Conservation (phyloP, 2,113 vertebrate genomes). For the Notothenia rossii region DNA sequence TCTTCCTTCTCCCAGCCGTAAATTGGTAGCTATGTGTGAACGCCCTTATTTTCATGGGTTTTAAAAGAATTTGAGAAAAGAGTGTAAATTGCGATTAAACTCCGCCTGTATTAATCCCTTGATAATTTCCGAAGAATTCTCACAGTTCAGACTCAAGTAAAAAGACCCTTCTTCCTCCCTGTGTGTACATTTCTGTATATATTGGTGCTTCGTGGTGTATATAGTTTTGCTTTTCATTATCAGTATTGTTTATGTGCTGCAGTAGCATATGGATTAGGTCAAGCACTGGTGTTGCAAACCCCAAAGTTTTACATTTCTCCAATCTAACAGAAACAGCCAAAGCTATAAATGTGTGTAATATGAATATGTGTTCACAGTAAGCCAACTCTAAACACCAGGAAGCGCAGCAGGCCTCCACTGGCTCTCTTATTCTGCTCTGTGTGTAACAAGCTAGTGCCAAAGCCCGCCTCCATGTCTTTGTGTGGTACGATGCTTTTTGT, state of each 20-base stretch:
- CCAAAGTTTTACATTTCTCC: slow-evolving; percentile 40
- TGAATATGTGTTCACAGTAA: not conserved
- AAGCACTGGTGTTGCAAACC: slow-evolving; percentile 62
- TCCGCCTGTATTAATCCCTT: not conserved
- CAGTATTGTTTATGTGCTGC: slow-evolving; percentile 58
- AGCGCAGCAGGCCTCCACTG: not conserved
- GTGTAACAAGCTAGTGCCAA: slow-evolving; percentile 50
- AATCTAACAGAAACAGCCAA: slow-evolving; percentile 50
- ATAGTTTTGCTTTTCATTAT: slow-evolving; percentile 74
- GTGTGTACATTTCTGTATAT: slow-evolving; percentile 78
- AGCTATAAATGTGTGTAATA: slow-evolving; percentile 33
- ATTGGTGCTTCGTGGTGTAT: slow-evolving; percentile 75
- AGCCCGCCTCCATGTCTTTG: slow-evolving; percentile 35
- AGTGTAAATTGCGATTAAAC: not conserved
- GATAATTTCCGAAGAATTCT: not conserved
- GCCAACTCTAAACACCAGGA: slow-evolving; percentile 8
- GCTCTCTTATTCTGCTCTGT: slow-evolving; percentile 2
- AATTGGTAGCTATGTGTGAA: not conserved
- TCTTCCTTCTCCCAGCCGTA: not conserved
- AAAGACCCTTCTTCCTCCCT: slow-evolving; percentile 2
- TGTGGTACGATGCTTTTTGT: slow-evolving; percentile 40
- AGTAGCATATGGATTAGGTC: slow-evolving; percentile 51
- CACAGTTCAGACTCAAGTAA: not conserved
- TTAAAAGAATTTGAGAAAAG: slow-evolving; percentile 3
- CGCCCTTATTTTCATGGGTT: not conserved